Evolutionary conservation across 2,797 vertebrate species (phyloP).

Genomic region (Pygocentrus nattereri): DNA sequence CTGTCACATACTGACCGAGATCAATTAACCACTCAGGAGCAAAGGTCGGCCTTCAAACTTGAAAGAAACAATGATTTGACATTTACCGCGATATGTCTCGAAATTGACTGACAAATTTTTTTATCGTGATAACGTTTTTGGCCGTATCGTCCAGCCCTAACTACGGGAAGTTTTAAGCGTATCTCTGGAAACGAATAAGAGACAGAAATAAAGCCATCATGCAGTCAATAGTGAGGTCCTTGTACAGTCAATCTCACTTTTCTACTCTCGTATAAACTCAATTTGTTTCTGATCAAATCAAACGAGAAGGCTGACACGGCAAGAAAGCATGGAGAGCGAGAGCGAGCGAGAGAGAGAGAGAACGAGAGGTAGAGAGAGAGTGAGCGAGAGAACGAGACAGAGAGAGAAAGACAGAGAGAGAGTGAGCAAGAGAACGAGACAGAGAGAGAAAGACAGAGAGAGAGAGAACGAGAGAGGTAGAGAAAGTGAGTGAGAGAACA

Average conservation of each 20-base stretch:
- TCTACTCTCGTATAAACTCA: background rate
- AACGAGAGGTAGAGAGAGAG: background rate
- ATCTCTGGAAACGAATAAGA: background rate
- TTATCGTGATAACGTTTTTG: too few species aligned
- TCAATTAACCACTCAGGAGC: too few species aligned
- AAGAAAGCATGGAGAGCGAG: background rate
- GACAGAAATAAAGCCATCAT: background rate
- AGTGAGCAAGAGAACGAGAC: background rate
- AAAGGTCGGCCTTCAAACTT: too few species aligned
- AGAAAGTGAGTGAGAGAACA: background rate
- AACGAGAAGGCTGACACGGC: background rate
- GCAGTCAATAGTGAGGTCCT: too few species aligned
- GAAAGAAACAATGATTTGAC: too few species aligned
- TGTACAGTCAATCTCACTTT: background rate
- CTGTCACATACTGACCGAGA: too few species aligned
- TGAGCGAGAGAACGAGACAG: background rate
- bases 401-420: background rate
- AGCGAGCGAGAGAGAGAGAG: background rate
- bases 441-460: too few species aligned
- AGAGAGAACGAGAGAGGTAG: too few species aligned
- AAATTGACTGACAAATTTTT: too few species aligned
- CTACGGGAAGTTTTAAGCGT: too few species aligned
- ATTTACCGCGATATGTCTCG: too few species aligned
- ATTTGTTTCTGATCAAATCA: slow-evolving; percentile 18
- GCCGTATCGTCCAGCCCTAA: too few species aligned